Percentiles rank a stretch among this genome's conserved stretches.
Evolutionary conservation across 2,888 invertebrate species (phyloP).

Genomic region (Salticus scenicus): DNA sequence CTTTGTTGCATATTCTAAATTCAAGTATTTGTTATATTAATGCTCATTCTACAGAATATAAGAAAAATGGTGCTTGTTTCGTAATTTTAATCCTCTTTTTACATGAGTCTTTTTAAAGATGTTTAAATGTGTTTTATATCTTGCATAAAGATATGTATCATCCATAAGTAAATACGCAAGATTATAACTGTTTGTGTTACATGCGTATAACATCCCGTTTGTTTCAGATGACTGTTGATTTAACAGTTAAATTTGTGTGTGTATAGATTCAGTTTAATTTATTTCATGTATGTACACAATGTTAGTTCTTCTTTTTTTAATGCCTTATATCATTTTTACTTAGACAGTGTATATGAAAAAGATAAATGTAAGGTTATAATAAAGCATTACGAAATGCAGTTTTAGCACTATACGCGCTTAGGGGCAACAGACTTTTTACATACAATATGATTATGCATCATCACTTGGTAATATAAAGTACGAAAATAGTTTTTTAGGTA

Average conservation of each 20-base stretch:
- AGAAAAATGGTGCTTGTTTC: conserved; percentile 7
- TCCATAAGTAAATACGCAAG: not conserved
- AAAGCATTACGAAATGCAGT: too few species aligned
- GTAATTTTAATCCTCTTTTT: not conserved
- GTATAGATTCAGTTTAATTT: too few species aligned
- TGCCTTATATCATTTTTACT: too few species aligned
- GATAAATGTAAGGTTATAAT: not conserved
- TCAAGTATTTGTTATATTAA: not conserved
- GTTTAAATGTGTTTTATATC: not conserved
- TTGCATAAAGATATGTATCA: not conserved
- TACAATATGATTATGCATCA: too few species aligned
- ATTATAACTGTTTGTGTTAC: not conserved
- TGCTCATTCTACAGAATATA: not conserved
- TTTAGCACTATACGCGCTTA: not conserved
- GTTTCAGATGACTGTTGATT: too few species aligned
- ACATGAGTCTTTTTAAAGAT: not conserved
- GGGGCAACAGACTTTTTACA: not conserved
- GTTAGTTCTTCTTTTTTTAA: too few species aligned
- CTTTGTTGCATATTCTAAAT: not conserved
- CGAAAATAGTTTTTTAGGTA: too few species aligned
- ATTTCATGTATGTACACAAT: too few species aligned
- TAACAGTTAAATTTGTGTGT: too few species aligned
- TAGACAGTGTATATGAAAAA: not conserved
- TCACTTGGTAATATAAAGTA: too few species aligned
- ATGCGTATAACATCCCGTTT: not conserved